A percentile compares a stretch with the other conserved stretches of the same genome.
Evolutionary conservation across 2,797 vertebrate species (phyloP).

Genomic region (Pseudomugil tenellus): DNA sequence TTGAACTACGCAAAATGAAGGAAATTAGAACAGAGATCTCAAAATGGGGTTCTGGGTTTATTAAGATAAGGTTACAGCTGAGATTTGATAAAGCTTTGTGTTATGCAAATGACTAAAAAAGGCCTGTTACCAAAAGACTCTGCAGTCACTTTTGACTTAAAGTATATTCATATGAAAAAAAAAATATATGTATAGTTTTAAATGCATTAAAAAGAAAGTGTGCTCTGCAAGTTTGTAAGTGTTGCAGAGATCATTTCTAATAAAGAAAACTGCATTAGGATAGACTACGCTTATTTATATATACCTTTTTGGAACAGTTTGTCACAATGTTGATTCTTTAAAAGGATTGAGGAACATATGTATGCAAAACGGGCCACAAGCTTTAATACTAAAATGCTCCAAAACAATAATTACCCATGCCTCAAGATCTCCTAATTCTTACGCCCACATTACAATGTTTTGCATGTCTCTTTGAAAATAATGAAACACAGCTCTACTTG

Average conservation of each 20-base stretch:
- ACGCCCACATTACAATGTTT: constrained; percentile 28
- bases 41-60: constrained; percentile 18
- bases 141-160: constrained; percentile 4
- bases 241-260: constrained; percentile 20
- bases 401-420: neutral
- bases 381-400: neutral
- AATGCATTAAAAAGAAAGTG: constrained; percentile 13
- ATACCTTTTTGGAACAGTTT: too few relatives aligned
- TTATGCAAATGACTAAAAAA: constrained; percentile 4
- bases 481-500: constrained; percentile 24
- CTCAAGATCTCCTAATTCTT: constrained; percentile 32
- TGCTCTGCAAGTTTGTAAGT: constrained; percentile 38
- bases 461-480: constrained; percentile 35
- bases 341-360: constrained; percentile 8
- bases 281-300: constrained; percentile 8
- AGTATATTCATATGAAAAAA: constrained; percentile 13
- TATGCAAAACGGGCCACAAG: neutral
- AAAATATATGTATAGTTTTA: constrained; percentile 1
- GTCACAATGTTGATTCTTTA: constrained; percentile 14
- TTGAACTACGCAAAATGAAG: neutral
- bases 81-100: constrained; percentile 16
- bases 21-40: neutral
- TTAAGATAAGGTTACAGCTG: constrained; percentile 7
- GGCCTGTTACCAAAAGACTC: constrained; percentile 2
- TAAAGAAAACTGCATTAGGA: constrained; percentile 7